These are phyloP conservation scores for Xiphophorus hellerii DNA, from an alignment of 2,113 vertebrate species.

Conservation along the genomic window DNA sequence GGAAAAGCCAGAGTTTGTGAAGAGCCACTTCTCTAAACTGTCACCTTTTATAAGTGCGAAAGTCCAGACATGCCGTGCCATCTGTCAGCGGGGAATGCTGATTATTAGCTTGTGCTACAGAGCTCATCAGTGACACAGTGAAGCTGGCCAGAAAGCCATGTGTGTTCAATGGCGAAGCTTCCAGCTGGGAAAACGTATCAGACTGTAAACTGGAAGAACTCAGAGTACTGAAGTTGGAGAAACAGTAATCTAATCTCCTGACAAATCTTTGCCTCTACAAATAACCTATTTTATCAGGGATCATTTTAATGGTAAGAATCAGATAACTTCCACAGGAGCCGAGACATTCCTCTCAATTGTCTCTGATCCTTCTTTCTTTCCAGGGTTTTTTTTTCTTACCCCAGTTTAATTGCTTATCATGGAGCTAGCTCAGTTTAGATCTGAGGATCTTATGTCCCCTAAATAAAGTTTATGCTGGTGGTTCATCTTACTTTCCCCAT, in stretches of 20 bases:
- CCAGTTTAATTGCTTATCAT: conserved; percentile 31
- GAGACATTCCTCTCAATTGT: conserved; percentile 24
- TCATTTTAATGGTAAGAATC: conserved; percentile 38
- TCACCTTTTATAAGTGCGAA: conserved; percentile 65
- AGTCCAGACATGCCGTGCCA: conserved; percentile 57
- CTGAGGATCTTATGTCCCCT: conserved; percentile 47
- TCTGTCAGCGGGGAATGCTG: conserved; percentile 57
- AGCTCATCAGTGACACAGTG: conserved; percentile 12
- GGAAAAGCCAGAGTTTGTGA: conserved; percentile 35
- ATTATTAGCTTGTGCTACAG: conserved; percentile 32
- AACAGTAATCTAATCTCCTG: not conserved
- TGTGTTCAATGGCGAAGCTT: conserved; percentile 21
- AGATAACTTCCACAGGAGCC: conserved; percentile 46
- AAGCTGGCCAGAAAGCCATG: conserved; percentile 25
- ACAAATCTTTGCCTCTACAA: conserved; percentile 16
- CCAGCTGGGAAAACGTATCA: conserved; percentile 8
- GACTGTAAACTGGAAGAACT: conserved; percentile 5
- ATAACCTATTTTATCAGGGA: conserved; percentile 28
- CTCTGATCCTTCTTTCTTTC: conserved; percentile 39
- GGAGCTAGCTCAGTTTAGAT: conserved; percentile 20
- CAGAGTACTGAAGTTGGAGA: not conserved
- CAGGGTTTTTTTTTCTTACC: conserved; percentile 38
- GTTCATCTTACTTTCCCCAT: conserved; percentile 36
- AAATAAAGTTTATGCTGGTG: not conserved
- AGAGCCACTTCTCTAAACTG: conserved; percentile 50